A percentile compares a stretch with the other conserved stretches of the same genome.
Evolutionary conservation across 23 tunicate species (phyloP).

Genomic region (Corella eumyota): DNA sequence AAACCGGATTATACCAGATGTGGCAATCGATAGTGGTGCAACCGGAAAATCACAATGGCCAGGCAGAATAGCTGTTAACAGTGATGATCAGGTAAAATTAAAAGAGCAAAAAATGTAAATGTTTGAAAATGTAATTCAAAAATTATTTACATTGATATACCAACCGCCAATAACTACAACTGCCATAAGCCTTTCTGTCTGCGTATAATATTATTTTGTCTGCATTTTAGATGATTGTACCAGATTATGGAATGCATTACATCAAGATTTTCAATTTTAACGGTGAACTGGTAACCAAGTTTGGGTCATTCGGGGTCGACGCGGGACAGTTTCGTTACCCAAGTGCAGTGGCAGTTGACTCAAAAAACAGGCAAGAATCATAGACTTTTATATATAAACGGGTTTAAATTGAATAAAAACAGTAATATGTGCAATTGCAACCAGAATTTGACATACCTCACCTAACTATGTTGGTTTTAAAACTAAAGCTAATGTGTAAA

Average conservation of each 20-base stretch:
- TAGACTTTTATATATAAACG: neutral
- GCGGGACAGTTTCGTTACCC: constrained; percentile 56
- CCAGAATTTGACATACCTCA: no score
- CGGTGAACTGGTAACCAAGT: constrained; percentile 27
- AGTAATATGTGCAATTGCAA: no score
- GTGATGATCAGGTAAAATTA: constrained; percentile 27
- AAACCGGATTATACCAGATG: constrained; percentile 16
- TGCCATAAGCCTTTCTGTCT: neutral
- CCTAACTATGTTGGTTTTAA: no score
- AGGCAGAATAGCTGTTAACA: constrained; percentile 53
- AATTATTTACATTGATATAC: no score
- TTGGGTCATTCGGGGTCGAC: constrained; percentile 51
- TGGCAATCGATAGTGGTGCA: constrained; percentile 8
- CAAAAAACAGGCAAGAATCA: constrained; percentile 27
- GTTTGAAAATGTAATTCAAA: neutral
- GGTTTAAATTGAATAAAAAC: no score
- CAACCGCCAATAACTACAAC: constrained; percentile 1
- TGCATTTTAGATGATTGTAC: constrained; percentile 30
- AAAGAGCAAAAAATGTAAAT: no score
- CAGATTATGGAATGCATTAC: constrained; percentile 43
- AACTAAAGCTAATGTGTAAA: no score
- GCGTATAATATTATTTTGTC: no score
- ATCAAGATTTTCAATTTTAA: constrained; percentile 20
- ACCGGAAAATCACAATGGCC: constrained; percentile 56
- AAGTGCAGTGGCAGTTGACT: constrained; percentile 57